Percentiles rank a stretch among this genome's conserved stretches.
Conservation (phyloP, 2,888 invertebrate genomes). For the Lochmaea crataegi region DNA sequence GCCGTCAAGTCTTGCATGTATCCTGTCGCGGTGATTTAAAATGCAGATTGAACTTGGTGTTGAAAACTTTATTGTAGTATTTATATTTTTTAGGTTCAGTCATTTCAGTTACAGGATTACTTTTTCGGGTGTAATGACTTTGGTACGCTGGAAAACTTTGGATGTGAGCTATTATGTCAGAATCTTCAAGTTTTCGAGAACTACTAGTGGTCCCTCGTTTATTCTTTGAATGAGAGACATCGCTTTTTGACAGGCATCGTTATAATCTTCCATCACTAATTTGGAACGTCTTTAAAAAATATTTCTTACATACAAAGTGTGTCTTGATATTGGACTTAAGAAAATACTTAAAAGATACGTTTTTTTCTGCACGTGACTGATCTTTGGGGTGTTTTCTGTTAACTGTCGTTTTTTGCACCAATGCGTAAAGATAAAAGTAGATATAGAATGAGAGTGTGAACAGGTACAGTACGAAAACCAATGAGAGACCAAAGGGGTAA, state of each 20-base stretch:
- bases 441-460: no score
- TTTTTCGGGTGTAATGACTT: no score
- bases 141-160: no score
- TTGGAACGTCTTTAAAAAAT: slow-evolving; percentile 30
- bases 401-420: slow-evolving; percentile 41
- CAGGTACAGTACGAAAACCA: no score
- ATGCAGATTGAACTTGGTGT: slow-evolving; percentile 20
- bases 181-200: background rate
- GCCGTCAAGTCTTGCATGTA: slow-evolving; percentile 6
- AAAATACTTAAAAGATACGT: slow-evolving; percentile 35
- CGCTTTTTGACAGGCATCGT: background rate
- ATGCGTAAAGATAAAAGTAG: slow-evolving; percentile 44
- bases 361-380: slow-evolving; percentile 40
- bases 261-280: slow-evolving; percentile 19
- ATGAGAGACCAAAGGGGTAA: no score
- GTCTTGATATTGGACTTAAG: slow-evolving; percentile 35
- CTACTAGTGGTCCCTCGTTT: slow-evolving; percentile 2
- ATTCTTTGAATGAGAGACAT: slow-evolving; percentile 1
- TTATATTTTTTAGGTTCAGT: slow-evolving; percentile 24
- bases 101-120: slow-evolving; percentile 7
- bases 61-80: slow-evolving; percentile 19
- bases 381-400: slow-evolving; percentile 47
- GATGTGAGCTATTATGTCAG: no score
- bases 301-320: slow-evolving; percentile 40
- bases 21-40: slow-evolving; percentile 19